Base-by-base conservation (phyloP, 2,888 invertebrate genomes). In the Drosophila setosimentum region DNA sequence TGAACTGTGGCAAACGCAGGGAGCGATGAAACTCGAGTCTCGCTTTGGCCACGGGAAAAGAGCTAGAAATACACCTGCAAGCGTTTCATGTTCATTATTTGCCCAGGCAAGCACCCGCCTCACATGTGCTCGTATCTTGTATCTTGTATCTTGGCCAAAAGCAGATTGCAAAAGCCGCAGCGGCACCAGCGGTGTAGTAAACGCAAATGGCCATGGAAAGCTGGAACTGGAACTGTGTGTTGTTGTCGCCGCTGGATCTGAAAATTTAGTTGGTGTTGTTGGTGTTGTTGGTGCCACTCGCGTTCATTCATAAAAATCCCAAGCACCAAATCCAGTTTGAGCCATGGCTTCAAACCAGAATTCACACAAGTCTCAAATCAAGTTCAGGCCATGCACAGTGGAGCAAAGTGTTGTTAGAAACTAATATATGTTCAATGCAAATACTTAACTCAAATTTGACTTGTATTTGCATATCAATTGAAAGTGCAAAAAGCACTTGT, bases 301-400 rank as follows among this genome's bases (percentile, higher is more conserved):
- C 73, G 76, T 89, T 91, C 89, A 89, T 89, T 89, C 89, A 89
- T 91, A 90, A 89, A 89, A 89, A 87, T 91, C 91, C 75, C 86
- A 83, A 86, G 88, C 83, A 76, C 85, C 73, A 89, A 89, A 89
- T 89, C 90, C 91, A 91, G 89, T 89, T 89, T 84, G 70, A 75
- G 87, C 74, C 87, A 73, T 66, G 80, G 63, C 68, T 76, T 77
- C 65, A 87, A 85, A 87, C 89, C 80, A 85, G 84, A 85, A 84
- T 85, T 87, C 89, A 89, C 82, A 85, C 81, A 79, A 68, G 68
- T 67, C 63, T 75, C 70, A 51, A 74, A 81, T 81, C 79, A 78
- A 81, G 81, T 79, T 79, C 78, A 81, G 77, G 49, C 63, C 54
- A 21, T 27, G 71, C 64, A 81, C 81, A 73, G 81, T 78, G 78